Conservation (phyloP, 2,113 vertebrate genomes). For the Gavia stellata region DNA sequence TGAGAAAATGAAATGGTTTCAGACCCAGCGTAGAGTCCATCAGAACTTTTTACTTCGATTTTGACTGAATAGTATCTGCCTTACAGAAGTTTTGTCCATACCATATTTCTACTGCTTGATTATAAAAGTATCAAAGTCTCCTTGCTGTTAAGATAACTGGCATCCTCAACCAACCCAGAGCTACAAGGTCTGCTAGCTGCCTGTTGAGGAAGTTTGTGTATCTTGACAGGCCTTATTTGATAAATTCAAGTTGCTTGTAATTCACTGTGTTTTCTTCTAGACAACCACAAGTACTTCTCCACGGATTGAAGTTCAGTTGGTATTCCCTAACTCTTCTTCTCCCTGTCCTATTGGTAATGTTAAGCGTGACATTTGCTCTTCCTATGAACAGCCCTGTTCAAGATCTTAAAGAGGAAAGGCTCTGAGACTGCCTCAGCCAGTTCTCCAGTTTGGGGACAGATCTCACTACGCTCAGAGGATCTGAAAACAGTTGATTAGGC, state of each 20-base stretch:
- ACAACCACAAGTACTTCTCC: neutral
- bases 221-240: neutral
- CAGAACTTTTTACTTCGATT: neutral
- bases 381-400: neutral
- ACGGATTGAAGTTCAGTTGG: neutral
- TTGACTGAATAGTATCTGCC: neutral
- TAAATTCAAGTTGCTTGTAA: neutral
- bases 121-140: neutral
- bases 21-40: neutral
- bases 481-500: neutral
- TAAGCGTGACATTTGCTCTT: neutral
- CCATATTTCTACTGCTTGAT: neutral
- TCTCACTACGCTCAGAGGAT: neutral
- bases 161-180: neutral
- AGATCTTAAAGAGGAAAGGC: neutral
- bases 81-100: neutral
- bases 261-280: neutral
- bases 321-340: neutral
- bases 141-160: neutral
- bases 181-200: neutral
- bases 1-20: neutral
- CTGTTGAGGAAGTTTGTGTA: neutral
- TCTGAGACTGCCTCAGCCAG: neutral
- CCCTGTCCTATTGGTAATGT: neutral
- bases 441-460: neutral